Percentiles rank a stretch among this genome's conserved stretches.
These are phyloP conservation scores for Bellardia bayeri DNA, from an alignment of 2,888 invertebrate species.

Conservation along the genomic window DNA sequence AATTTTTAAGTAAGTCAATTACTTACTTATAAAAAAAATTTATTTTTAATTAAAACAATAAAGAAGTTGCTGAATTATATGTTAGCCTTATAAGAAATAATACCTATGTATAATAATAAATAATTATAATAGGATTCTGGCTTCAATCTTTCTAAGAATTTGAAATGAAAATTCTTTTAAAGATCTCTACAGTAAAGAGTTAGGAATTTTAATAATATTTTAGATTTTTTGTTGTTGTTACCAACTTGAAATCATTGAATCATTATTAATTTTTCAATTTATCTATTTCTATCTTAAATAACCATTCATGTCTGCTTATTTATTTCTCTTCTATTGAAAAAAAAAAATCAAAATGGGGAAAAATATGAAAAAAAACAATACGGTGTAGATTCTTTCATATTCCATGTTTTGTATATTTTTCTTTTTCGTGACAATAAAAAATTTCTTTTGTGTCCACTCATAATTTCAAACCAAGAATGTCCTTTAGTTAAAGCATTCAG, in stretches of 20 bases:
- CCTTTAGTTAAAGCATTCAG: constrained; percentile 44
- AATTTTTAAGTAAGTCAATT: no score
- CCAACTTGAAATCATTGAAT: constrained; percentile 48
- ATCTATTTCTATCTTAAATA: constrained; percentile 50
- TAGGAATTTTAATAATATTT: background rate
- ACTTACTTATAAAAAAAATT: no score
- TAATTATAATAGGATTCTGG: no score
- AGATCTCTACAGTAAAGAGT: background rate
- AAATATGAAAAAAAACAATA: constrained; percentile 8
- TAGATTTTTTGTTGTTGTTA: background rate
- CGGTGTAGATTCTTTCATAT: constrained; percentile 39
- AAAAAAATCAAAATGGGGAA: background rate
- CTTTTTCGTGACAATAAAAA: constrained; percentile 61
- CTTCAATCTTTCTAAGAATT: no score
- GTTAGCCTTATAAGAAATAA: no score
- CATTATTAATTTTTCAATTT: constrained; percentile 61
- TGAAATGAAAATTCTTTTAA: no score
- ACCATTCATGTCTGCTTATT: constrained; percentile 53
- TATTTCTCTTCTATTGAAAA: constrained; percentile 18
- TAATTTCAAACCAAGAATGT: constrained; percentile 58
- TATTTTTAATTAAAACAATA: no score
- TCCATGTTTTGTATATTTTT: constrained; percentile 37
- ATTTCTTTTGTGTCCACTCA: constrained; percentile 66
- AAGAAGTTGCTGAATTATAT: no score
- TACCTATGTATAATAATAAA: no score